These are phyloP conservation scores for Drosophila kepulauana DNA, from an alignment of 1,140 invertebrate genomes.

Conservation along the genomic window DNA sequence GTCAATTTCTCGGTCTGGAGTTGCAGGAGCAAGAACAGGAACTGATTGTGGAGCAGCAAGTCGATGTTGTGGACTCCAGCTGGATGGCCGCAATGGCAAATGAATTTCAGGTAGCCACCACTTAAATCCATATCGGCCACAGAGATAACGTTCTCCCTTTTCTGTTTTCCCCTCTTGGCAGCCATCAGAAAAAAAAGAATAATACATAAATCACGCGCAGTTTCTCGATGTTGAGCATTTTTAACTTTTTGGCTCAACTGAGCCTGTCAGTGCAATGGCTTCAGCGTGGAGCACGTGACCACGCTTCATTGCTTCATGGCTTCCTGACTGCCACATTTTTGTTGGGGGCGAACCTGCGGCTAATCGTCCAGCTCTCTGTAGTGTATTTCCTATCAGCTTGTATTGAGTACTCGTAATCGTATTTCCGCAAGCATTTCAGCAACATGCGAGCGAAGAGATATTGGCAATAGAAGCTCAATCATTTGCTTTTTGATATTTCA, in stretches of 20 bases:
- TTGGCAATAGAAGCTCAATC: not conserved
- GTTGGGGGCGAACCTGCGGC: not conserved
- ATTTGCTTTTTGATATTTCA: not conserved
- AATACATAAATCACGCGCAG: slow-evolving; percentile 71
- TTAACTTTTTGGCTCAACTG: slow-evolving; percentile 64
- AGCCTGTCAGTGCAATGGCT: slow-evolving; percentile 42
- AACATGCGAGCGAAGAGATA: not conserved
- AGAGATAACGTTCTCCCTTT: slow-evolving; percentile 43
- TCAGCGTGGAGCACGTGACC: slow-evolving; percentile 66
- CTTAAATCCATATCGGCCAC: slow-evolving; percentile 42
- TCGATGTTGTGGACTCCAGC: slow-evolving; percentile 67
- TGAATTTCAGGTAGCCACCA: slow-evolving; percentile 74
- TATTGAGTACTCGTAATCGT: not conserved
- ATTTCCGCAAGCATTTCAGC: not conserved
- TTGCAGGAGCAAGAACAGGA: slow-evolving; percentile 47
- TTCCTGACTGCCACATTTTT: slow-evolving; percentile 50
- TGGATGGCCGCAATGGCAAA: slow-evolving; percentile 75
- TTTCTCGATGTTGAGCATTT: slow-evolving; percentile 53
- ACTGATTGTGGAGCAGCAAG: slow-evolving; percentile 36
- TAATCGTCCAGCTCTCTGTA: slow-evolving; percentile 4
- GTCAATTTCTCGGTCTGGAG: slow-evolving; percentile 32
- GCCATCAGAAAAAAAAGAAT: slow-evolving; percentile 7
- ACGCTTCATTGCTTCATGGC: slow-evolving; percentile 57
- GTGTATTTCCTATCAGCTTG: not conserved
- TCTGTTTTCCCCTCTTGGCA: not conserved